Percentiles rank a stretch among this genome's conserved stretches.
Evolutionary conservation across 2,888 invertebrate species (phyloP).

Genomic region (Aleiodes testaceus): DNA sequence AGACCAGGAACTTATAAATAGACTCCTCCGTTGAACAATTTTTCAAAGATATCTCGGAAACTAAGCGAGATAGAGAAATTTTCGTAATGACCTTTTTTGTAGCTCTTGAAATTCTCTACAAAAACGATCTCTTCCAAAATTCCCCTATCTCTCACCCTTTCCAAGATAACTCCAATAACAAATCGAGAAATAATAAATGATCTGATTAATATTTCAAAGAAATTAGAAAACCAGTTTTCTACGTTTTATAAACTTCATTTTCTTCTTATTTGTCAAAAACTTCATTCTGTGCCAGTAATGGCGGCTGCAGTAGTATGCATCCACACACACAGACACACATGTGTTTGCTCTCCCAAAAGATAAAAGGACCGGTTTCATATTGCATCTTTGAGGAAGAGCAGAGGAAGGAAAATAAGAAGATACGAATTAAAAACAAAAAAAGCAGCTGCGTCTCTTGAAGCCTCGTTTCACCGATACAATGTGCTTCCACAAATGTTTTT

Average conservation of each 20-base stretch:
- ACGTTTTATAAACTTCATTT: neutral
- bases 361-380: slow-evolving; percentile 41
- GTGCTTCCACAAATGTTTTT: slow-evolving; percentile 25
- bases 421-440: slow-evolving; percentile 20
- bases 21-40: too few relatives aligned
- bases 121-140: too few relatives aligned
- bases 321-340: slow-evolving; percentile 1
- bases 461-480: slow-evolving; percentile 29
- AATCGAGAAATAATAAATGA: too few relatives aligned
- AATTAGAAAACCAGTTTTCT: too few relatives aligned
- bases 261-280: slow-evolving; percentile 17
- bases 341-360: slow-evolving; percentile 16
- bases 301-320: neutral
- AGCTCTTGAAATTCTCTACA: too few relatives aligned
- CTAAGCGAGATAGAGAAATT: too few relatives aligned
- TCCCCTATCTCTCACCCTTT: too few relatives aligned
- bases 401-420: slow-evolving; percentile 1
- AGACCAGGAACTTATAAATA: too few relatives aligned
- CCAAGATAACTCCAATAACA: too few relatives aligned
- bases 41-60: too few relatives aligned
- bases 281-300: neutral
- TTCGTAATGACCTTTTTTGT: too few relatives aligned
- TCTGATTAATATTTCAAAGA: too few relatives aligned
- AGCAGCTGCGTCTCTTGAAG: slow-evolving; percentile 34
- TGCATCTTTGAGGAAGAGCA: slow-evolving; percentile 25